Conservation (phyloP, 2,888 invertebrate genomes). For the Nomada fabriciana region DNA sequence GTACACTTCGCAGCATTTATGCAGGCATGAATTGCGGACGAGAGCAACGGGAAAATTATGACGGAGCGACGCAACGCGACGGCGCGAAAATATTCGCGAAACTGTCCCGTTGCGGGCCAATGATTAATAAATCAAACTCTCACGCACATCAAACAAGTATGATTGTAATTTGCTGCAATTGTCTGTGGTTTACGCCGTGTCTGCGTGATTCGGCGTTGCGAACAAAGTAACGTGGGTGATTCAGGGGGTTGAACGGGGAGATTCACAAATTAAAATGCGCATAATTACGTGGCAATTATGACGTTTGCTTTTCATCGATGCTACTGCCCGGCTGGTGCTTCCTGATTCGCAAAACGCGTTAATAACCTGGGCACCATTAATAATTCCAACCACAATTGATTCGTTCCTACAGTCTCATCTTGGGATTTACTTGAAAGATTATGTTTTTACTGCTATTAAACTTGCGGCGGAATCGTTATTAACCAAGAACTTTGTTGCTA, state of each 20-base stretch:
- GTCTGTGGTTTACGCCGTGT: constrained; percentile 29
- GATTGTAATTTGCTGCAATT: constrained; percentile 73
- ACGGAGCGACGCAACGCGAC: constrained; percentile 36
- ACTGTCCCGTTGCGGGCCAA: constrained; percentile 63
- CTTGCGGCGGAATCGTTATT: too few species aligned
- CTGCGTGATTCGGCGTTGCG: constrained; percentile 22
- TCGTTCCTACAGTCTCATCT: neutral
- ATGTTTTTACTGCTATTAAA: too few species aligned
- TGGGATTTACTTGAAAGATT: neutral
- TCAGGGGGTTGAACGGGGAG: constrained; percentile 1
- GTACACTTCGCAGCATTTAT: too few species aligned
- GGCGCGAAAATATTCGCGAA: constrained; percentile 68
- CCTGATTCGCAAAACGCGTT: constrained; percentile 52
- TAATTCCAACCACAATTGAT: constrained; percentile 28
- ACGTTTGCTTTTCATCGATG: constrained; percentile 69
- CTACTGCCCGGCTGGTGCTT: constrained; percentile 24
- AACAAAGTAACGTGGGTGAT: constrained; percentile 22
- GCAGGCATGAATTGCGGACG: constrained; percentile 61
- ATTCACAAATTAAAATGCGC: constrained; percentile 70
- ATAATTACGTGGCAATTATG: constrained; percentile 74
- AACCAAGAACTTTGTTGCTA: too few species aligned
- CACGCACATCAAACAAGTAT: constrained; percentile 66
- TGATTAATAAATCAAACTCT: constrained; percentile 74
- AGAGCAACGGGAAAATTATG: constrained; percentile 61
- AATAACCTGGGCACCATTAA: constrained; percentile 45